These are phyloP conservation scores for Agrochola macilenta DNA, from an alignment of 2,888 invertebrate species.

Conservation along the genomic window DNA sequence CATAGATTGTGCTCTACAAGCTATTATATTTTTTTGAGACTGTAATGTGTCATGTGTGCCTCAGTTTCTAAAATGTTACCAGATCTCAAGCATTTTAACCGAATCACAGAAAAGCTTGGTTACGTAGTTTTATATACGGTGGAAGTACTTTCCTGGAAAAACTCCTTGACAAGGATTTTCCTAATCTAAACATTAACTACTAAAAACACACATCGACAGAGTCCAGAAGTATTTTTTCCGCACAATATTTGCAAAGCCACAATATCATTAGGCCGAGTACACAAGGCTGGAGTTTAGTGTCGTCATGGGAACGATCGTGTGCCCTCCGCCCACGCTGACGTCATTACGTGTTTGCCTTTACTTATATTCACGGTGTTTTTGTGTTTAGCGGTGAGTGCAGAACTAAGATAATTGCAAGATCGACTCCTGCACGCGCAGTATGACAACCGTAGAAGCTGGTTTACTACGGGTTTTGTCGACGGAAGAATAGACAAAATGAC, in stretches of 20 bases:
- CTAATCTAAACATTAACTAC: conserved; percentile 9
- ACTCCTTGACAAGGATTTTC: not conserved
- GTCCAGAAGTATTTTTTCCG: conserved; percentile 25
- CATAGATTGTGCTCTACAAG: not conserved
- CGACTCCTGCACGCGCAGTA: not conserved
- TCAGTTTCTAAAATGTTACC: not conserved
- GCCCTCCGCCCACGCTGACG: conserved; percentile 45
- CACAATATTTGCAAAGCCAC: conserved; percentile 50
- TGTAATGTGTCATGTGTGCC: not conserved
- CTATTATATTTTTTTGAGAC: too few relatives aligned
- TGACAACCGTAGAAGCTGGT: too few relatives aligned
- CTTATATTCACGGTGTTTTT: conserved; percentile 26
- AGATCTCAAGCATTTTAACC: not conserved
- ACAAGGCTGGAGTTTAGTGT: conserved; percentile 60
- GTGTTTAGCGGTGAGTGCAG: conserved; percentile 19
- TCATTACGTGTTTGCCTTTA: conserved; percentile 49
- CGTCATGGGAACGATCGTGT: conserved; percentile 57
- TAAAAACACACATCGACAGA: conserved; percentile 23
- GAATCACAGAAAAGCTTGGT: not conserved
- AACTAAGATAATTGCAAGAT: not conserved
- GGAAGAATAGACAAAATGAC: too few relatives aligned
- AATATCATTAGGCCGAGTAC: conserved; percentile 65
- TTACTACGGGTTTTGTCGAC: too few relatives aligned
- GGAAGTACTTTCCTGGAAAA: not conserved
- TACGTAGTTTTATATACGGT: not conserved